A percentile compares a stretch with the other conserved stretches of the same genome.
Conservation (phyloP, 2,888 invertebrate genomes). For the Pseudococcus jackbeardsleyi region DNA sequence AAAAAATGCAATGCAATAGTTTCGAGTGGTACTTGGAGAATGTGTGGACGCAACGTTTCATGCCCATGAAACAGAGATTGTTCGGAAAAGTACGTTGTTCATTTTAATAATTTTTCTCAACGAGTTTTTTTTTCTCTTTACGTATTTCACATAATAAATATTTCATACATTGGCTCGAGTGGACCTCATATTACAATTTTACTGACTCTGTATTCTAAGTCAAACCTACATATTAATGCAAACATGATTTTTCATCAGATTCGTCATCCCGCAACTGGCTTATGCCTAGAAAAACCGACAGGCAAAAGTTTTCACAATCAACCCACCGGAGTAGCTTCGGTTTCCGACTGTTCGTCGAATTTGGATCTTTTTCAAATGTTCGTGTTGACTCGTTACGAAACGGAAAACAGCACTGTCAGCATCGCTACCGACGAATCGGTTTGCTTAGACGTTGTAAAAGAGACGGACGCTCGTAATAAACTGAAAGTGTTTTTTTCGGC, state of each 20-base stretch:
- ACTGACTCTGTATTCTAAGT: too few species aligned
- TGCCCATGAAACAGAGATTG: constrained; percentile 86
- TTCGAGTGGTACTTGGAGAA: constrained; percentile 95
- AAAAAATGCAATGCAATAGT: constrained; percentile 68
- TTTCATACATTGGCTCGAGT: too few species aligned
- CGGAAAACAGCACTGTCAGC: constrained; percentile 68
- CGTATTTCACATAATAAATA: too few species aligned
- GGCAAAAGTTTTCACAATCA: constrained; percentile 76
- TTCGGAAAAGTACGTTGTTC: constrained; percentile 82
- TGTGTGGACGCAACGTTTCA: constrained; percentile 96
- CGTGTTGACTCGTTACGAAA: constrained; percentile 72
- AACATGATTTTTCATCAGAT: constrained; percentile 70
- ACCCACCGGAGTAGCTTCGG: constrained; percentile 79
- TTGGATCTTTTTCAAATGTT: constrained; percentile 77
- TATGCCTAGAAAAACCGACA: constrained; percentile 78
- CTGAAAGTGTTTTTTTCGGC: constrained; percentile 80
- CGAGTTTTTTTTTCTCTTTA: too few species aligned
- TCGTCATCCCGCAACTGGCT: constrained; percentile 72
- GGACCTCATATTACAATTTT: too few species aligned
- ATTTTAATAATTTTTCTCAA: too few species aligned
- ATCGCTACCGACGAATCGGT: constrained; percentile 91
- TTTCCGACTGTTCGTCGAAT: constrained; percentile 76
- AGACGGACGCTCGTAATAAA: constrained; percentile 72
- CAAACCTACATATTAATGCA: neutral
- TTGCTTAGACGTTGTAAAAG: constrained; percentile 82